Conservation (phyloP, 2,113 vertebrate species). For the Gasterosteus nipponicus region DNA sequence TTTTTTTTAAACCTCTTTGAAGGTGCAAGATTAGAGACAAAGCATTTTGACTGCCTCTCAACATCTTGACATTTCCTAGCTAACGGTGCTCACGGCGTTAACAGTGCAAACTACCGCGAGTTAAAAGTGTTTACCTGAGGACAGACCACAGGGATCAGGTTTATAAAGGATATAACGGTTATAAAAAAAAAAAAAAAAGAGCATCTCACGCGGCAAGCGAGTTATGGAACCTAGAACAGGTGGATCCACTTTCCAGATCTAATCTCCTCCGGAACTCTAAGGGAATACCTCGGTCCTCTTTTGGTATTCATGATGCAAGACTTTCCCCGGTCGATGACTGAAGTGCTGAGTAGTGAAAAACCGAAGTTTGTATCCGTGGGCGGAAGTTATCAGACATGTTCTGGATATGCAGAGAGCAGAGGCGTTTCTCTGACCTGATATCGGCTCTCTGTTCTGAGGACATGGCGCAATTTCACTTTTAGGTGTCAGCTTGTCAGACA, state of each 20-base stretch:
- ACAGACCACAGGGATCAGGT: not conserved
- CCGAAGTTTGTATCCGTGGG: slow-evolving; percentile 34
- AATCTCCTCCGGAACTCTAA: slow-evolving; percentile 13
- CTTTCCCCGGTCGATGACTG: slow-evolving; percentile 34
- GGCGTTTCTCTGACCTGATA: not conserved
- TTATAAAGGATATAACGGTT: not conserved
- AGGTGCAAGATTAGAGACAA: not conserved
- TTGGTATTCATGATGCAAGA: slow-evolving; percentile 44
- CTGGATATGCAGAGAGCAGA: not conserved
- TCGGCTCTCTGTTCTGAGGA: not conserved
- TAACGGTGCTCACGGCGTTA: not conserved
- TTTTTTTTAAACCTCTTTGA: not conserved
- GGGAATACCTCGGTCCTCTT: slow-evolving; percentile 28
- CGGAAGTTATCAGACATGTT: not conserved
- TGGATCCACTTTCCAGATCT: slow-evolving; percentile 12
- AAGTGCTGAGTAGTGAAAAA: slow-evolving; percentile 50
- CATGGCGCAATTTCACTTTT: not conserved
- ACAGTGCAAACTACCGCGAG: not conserved
- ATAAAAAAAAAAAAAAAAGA: not conserved
- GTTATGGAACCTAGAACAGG: not conserved
- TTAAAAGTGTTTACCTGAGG: not conserved
- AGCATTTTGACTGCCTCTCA: not conserved
- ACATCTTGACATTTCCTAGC: not conserved
- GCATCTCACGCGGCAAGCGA: not conserved
- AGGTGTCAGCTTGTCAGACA: not conserved